phyloP scores from a whole-genome alignment of 2,888 invertebrate genomes.

The Stenodera caucasica region DNA sequence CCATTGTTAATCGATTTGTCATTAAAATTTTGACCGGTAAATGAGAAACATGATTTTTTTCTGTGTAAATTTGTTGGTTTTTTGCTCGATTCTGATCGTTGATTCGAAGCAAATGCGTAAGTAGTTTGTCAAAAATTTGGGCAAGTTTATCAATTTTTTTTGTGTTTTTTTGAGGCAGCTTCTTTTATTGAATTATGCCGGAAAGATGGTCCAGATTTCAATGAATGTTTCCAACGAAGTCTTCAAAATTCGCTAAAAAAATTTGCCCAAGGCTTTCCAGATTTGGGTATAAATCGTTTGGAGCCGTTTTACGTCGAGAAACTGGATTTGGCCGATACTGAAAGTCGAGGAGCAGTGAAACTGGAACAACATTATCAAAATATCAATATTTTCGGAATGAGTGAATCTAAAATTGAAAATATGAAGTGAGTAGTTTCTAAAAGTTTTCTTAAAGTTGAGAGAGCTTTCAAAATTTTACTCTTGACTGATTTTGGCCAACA shows the following conservation, averaged over 20 bases:
- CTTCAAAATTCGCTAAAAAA: neutral
- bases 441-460: neutral
- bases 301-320: slow-evolving; percentile 65
- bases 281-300: slow-evolving; percentile 60
- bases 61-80: too few relatives aligned
- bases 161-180: too few relatives aligned
- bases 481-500: neutral
- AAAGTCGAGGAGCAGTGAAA: slow-evolving; percentile 58
- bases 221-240: slow-evolving; percentile 10
- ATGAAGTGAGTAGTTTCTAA: slow-evolving; percentile 12
- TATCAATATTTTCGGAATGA: slow-evolving; percentile 65
- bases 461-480: too few relatives aligned
- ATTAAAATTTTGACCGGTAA: too few relatives aligned
- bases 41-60: too few relatives aligned
- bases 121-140: too few relatives aligned
- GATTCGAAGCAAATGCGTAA: too few relatives aligned
- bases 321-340: slow-evolving; percentile 61
- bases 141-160: neutral
- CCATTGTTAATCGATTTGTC: too few relatives aligned
- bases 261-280: slow-evolving; percentile 32
- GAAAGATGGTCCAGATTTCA: slow-evolving; percentile 16
- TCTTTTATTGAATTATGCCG: slow-evolving; percentile 11
- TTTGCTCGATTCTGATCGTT: too few relatives aligned
- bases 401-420: neutral
- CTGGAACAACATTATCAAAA: slow-evolving; percentile 66